These are phyloP conservation scores for Xyrauchen texanus DNA, from an alignment of 2,113 vertebrate genomes.

Conservation along the genomic window DNA sequence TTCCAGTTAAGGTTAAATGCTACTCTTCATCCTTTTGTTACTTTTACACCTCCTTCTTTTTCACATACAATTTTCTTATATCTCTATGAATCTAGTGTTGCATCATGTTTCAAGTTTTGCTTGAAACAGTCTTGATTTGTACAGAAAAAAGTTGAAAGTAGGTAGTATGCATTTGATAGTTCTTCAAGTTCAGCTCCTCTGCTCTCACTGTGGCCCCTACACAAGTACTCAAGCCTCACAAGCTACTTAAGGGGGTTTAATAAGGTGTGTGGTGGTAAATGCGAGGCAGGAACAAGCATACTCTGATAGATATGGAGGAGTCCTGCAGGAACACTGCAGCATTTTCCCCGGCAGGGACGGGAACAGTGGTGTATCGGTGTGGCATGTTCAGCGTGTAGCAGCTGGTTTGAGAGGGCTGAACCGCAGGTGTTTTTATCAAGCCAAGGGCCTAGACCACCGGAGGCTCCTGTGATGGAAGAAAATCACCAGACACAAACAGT, in stretches of 20 bases:
- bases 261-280: constrained; percentile 65
- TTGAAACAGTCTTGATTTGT: background rate
- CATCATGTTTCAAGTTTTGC: background rate
- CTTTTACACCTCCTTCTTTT: background rate
- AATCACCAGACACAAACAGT: constrained; percentile 79
- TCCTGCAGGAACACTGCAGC: constrained; percentile 63
- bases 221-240: constrained; percentile 63
- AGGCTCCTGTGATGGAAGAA: constrained; percentile 79
- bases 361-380: constrained; percentile 47
- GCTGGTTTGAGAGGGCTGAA: constrained; percentile 36
- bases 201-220: constrained; percentile 30
- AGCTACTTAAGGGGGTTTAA: constrained; percentile 80
- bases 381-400: background rate
- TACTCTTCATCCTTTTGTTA: background rate
- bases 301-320: constrained; percentile 76
- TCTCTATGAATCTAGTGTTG: constrained; percentile 12
- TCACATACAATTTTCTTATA: background rate
- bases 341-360: constrained; percentile 64
- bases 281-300: constrained; percentile 58
- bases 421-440: constrained; percentile 69
- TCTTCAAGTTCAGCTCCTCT: constrained; percentile 22
- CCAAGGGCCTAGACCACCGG: constrained; percentile 77
- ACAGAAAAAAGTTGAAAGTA: no score
- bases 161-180: no score
- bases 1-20: constrained; percentile 14